Percentiles rank a stretch among this genome's conserved stretches.
These are phyloP conservation scores for Germaria angustata DNA, from an alignment of 2,888 invertebrate species.

Conservation along the genomic window DNA sequence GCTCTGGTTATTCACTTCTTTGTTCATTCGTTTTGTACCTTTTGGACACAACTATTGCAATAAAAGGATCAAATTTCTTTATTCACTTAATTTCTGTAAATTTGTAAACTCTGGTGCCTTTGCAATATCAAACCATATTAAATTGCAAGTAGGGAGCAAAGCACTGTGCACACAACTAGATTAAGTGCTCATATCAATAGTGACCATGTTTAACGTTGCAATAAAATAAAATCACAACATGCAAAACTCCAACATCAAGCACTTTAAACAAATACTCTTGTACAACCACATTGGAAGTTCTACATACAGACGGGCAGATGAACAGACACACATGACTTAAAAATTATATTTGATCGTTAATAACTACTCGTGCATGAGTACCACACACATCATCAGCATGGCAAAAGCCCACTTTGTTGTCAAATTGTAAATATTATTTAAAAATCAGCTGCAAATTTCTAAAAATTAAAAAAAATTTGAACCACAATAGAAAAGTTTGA, in stretches of 20 bases:
- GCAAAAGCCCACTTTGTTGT: too few relatives aligned
- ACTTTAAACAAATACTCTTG: neutral
- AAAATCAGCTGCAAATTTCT: too few relatives aligned
- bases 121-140: neutral
- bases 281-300: neutral
- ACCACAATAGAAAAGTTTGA: too few relatives aligned
- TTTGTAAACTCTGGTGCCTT: neutral
- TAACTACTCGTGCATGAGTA: too few relatives aligned
- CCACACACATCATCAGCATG: too few relatives aligned
- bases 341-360: neutral
- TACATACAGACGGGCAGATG: too few relatives aligned
- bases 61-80: slow-evolving; percentile 63
- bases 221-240: slow-evolving; percentile 64
- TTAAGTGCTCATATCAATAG: slow-evolving; percentile 70
- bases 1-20: slow-evolving; percentile 15
- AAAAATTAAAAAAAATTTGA: too few relatives aligned
- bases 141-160: neutral
- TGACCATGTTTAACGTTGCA: slow-evolving; percentile 68
- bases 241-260: neutral
- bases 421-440: too few relatives aligned
- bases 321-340: neutral
- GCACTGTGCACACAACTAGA: slow-evolving; percentile 57
- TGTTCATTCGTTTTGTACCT: neutral
- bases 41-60: slow-evolving; percentile 20
- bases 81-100: slow-evolving; percentile 6